phyloP scores from a whole-genome alignment of 2,797 vertebrate genomes.

The Pipistrellus kuhlii region DNA sequence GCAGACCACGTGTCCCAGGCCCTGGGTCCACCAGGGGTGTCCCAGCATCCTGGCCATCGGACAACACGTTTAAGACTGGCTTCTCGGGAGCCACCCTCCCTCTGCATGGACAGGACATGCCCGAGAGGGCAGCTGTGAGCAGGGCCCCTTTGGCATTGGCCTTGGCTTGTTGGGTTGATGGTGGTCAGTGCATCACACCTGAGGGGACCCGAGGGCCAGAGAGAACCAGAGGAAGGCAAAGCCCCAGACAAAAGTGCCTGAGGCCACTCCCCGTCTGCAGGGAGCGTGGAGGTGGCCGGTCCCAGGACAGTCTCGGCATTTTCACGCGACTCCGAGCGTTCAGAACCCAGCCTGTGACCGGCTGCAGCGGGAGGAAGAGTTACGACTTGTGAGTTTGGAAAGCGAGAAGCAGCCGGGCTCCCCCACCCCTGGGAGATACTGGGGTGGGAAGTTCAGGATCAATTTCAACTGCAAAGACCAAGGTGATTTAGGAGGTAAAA shows the following conservation, averaged over 20 bases:
- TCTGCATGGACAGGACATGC: fast-evolving
- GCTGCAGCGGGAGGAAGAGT: slow-evolving; percentile 47
- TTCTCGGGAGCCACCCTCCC: fast-evolving
- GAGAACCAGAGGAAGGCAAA: not conserved
- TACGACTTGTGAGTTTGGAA: slow-evolving; percentile 68
- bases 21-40: fast-evolving
- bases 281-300: not conserved
- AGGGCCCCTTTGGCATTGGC: fast-evolving
- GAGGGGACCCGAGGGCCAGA: no score
- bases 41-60: fast-evolving
- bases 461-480: not conserved
- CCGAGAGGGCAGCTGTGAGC: not conserved
- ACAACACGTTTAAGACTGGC: fast-evolving
- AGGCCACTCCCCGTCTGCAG: fast-evolving
- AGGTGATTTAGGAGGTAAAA: slow-evolving; percentile 81
- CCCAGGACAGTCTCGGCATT: not conserved
- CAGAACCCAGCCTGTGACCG: not conserved
- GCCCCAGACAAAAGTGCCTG: fast-evolving
- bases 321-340: not conserved
- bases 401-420: slow-evolving; percentile 17
- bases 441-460: slow-evolving; percentile 60
- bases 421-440: not conserved
- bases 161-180: not conserved
- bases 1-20: fast-evolving
- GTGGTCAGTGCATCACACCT: fast-evolving